phyloP scores from a whole-genome alignment of 2,888 invertebrate genomes.

The Athalia cordata region DNA sequence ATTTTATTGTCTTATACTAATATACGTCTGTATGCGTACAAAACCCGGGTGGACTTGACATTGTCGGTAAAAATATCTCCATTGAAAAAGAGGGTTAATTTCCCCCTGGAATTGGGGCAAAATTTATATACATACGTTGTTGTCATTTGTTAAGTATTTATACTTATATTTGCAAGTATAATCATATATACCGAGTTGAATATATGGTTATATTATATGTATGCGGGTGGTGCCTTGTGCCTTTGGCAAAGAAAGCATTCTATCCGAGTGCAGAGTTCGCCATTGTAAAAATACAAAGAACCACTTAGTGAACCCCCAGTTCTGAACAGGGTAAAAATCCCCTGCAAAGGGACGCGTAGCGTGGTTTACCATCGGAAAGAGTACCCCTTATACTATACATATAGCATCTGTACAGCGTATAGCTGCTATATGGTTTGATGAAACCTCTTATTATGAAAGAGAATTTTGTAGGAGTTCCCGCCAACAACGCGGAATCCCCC shows the following conservation, averaged over 20 bases:
- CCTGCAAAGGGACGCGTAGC: not conserved
- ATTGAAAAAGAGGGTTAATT: too few relatives aligned
- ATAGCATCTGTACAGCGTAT: not conserved
- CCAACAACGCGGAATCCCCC: conserved; percentile 11
- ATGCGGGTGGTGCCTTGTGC: not conserved
- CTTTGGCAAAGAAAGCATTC: conserved; percentile 22
- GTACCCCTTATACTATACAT: conserved; percentile 1
- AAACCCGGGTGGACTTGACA: not conserved
- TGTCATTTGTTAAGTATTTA: conserved; percentile 22
- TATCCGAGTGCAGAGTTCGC: conserved; percentile 38
- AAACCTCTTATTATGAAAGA: conserved; percentile 22
- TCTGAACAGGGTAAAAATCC: conserved; percentile 6
- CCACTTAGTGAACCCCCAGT: conserved; percentile 37
- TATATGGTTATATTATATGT: not conserved
- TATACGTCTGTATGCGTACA: not conserved
- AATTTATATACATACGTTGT: not conserved
- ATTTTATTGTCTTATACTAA: too few relatives aligned
- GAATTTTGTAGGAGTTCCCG: conserved; percentile 34
- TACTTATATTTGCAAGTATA: conserved; percentile 18
- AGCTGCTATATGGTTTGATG: conserved; percentile 32
- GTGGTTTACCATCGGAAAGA: conserved; percentile 28
- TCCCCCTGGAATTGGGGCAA: not conserved
- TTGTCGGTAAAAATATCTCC: conserved; percentile 4
- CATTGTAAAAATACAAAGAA: conserved; percentile 41
- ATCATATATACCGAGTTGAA: not conserved